Conservation (phyloP, 2,797 vertebrate genomes). For the Pipistrellus nathusii region DNA sequence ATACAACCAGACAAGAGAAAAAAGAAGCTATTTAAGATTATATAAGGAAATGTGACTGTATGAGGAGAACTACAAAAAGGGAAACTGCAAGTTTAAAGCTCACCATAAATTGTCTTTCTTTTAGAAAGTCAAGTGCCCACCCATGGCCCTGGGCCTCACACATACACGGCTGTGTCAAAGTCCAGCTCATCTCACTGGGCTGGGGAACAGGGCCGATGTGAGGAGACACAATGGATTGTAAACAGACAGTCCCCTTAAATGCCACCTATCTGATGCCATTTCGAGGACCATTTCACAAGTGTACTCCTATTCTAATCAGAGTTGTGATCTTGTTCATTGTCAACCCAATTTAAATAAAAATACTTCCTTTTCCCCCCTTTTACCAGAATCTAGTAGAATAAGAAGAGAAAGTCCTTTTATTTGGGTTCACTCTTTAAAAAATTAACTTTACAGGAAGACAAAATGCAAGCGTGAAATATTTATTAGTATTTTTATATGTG, state of each 20-base stretch:
- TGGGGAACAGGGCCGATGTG: accelerated
- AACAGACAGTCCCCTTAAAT: not conserved
- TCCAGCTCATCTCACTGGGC: not conserved
- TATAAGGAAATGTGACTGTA: not conserved
- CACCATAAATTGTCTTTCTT: not conserved
- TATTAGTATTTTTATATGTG: not conserved
- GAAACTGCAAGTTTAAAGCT: not conserved
- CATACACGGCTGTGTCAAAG: not conserved
- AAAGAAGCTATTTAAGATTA: not conserved
- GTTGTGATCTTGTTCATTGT: not conserved
- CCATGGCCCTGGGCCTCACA: not conserved
- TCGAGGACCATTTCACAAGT: not conserved
- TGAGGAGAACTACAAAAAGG: not conserved
- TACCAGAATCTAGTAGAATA: not conserved
- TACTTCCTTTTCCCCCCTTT: not conserved
- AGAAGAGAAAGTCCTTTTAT: not conserved
- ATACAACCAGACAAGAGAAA: not conserved
- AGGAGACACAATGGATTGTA: accelerated
- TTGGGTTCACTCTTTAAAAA: not conserved
- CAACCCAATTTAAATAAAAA: not conserved
- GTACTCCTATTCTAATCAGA: not conserved
- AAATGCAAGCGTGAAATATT: not conserved
- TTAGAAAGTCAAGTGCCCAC: not conserved
- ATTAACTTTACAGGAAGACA: not conserved
- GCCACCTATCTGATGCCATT: not conserved